Conservation (phyloP, 2,113 vertebrate species). For the Octodon degus region DNA sequence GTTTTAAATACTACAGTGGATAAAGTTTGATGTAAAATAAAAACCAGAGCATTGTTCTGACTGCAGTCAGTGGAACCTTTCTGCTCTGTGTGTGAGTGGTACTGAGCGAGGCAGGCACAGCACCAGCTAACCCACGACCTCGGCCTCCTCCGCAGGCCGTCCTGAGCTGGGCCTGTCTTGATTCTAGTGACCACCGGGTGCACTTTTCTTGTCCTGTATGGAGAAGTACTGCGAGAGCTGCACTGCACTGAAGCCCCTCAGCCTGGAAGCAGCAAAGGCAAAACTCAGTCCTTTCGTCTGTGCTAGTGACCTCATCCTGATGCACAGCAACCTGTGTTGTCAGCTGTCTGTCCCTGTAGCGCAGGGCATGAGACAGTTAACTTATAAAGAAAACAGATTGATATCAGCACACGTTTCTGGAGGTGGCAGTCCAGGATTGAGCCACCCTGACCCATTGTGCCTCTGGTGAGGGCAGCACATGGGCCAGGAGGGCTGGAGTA, state of each 20-base stretch:
- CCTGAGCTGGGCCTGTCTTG: background rate
- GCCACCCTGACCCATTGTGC: background rate
- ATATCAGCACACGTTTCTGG: background rate
- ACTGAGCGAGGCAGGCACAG: background rate
- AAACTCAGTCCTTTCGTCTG: background rate
- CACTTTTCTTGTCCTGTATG: background rate
- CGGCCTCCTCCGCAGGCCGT: background rate
- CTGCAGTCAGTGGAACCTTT: slow-evolving; percentile 5
- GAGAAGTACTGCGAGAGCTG: background rate
- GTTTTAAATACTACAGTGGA: background rate
- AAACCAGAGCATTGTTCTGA: background rate
- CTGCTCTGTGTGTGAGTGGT: background rate
- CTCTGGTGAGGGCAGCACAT: too few relatives aligned
- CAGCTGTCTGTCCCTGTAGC: background rate
- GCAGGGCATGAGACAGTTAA: too few relatives aligned
- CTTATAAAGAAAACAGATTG: background rate
- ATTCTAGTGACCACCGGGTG: too few relatives aligned
- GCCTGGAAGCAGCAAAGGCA: background rate
- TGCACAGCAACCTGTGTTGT: background rate
- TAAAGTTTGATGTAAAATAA: background rate
- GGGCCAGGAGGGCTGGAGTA: too few relatives aligned
- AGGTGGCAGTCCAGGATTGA: background rate
- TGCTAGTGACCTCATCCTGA: background rate
- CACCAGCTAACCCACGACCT: background rate
- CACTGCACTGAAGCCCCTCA: background rate